These are phyloP conservation scores for Haliclystus octoradiatus DNA, from an alignment of 30 jellyfish, hydroid and myxozoan species.

Conservation along the genomic window DNA sequence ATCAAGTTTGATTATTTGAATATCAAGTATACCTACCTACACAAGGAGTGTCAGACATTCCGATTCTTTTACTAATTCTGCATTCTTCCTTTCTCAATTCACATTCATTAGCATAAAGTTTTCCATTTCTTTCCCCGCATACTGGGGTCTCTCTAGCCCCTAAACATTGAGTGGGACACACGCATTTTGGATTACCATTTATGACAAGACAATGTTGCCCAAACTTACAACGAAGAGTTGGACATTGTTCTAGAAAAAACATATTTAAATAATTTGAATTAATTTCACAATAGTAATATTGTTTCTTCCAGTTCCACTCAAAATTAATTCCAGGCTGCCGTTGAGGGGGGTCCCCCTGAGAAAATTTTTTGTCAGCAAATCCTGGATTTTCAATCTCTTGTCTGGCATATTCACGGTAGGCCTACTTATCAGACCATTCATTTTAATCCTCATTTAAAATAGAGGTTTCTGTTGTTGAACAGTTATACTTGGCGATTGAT, in stretches of 20 bases:
- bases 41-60: slow-evolving; percentile 44
- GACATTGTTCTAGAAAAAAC: slow-evolving; percentile 36
- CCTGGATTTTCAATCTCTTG: no score
- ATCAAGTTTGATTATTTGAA: no score
- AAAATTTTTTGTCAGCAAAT: no score
- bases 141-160: slow-evolving; percentile 46
- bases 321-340: no score
- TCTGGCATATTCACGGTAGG: no score
- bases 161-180: slow-evolving; percentile 45
- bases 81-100: slow-evolving; percentile 75
- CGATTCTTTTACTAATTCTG: slow-evolving; percentile 43
- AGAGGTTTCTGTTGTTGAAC: no score
- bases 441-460: no score
- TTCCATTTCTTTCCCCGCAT: slow-evolving; percentile 61
- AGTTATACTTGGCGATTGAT: no score
- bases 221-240: slow-evolving; percentile 27
- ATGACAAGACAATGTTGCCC: slow-evolving; percentile 48
- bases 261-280: neutral
- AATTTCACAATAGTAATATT: no score
- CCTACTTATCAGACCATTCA: no score
- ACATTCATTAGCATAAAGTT: slow-evolving; percentile 56
- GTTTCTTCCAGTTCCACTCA: no score
- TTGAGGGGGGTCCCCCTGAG: no score
- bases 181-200: slow-evolving; percentile 47
- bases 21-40: slow-evolving; percentile 30